Percentiles rank a stretch among this genome's conserved stretches.
Evolutionary conservation across 2,888 invertebrate genomes (phyloP).

Genomic region (Clitarchus hookeri): DNA sequence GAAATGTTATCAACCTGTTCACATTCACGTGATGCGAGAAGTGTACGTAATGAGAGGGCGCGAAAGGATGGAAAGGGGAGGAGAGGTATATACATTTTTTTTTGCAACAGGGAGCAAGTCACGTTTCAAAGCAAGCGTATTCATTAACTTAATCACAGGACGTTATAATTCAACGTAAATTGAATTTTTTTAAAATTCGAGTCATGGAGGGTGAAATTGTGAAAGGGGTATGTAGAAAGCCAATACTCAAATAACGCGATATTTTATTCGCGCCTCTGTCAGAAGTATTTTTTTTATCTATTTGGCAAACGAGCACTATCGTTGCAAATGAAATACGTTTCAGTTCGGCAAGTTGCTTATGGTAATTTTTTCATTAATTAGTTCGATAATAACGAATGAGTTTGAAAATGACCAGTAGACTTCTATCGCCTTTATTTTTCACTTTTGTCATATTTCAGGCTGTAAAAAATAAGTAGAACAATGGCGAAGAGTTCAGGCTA

Average conservation of each 20-base stretch:
- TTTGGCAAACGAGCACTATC: background rate
- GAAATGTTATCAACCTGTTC: background rate
- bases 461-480: no score
- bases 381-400: no score
- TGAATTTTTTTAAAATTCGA: background rate
- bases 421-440: no score
- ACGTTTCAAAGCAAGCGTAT: background rate
- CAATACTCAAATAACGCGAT: background rate
- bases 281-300: background rate
- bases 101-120: background rate
- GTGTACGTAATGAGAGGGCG: background rate
- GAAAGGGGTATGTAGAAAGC: background rate
- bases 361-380: background rate
- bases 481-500: no score
- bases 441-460: no score
- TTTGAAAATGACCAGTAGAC: no score
- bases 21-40: background rate
- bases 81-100: background rate
- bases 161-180: background rate
- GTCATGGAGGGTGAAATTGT: background rate
- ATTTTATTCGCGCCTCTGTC: background rate
- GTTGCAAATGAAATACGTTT: background rate
- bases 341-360: background rate
- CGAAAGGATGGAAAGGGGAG: background rate
- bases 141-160: background rate